Evolutionary conservation across 2,797 vertebrate species (phyloP).

Genomic region (Austrolebias charrua): DNA sequence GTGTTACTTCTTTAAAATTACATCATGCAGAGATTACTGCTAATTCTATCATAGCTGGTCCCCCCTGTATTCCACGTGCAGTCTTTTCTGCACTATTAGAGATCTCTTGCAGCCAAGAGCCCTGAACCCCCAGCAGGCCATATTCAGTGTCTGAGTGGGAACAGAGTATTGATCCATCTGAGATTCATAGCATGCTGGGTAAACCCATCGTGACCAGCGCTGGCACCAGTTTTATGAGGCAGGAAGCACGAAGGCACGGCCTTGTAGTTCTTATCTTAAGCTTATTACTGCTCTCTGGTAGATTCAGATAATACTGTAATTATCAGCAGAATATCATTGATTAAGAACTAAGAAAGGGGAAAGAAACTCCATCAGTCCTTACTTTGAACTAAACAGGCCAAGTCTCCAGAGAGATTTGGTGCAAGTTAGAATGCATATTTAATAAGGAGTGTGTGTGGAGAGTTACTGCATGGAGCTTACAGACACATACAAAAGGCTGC

Average conservation of each 20-base stretch:
- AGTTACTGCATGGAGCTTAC: constrained; percentile 18
- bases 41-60: constrained; percentile 18
- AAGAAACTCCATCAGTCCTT: constrained; percentile 36
- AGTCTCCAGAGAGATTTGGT: constrained; percentile 52
- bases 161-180: constrained; percentile 60
- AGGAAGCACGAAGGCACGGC: constrained; percentile 26
- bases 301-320: constrained; percentile 20
- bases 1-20: too few species aligned
- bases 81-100: constrained; percentile 23
- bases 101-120: constrained; percentile 30
- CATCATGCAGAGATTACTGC: constrained; percentile 23
- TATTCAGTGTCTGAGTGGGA: constrained; percentile 50
- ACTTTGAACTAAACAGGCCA: constrained; percentile 66
- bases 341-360: constrained; percentile 9
- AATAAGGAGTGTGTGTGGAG: constrained; percentile 49
- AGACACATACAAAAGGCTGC: constrained; percentile 26
- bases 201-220: constrained; percentile 42
- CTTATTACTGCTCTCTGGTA: constrained; percentile 7
- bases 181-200: constrained; percentile 53
- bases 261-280: constrained; percentile 17
- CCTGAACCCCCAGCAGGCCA: constrained; percentile 39
- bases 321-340: constrained; percentile 39
- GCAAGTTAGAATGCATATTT: constrained; percentile 65
- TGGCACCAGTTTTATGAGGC: constrained; percentile 34
- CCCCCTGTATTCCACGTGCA: constrained; percentile 25